A percentile compares a stretch with the other conserved stretches of the same genome.
phyloP scores from a whole-genome alignment of 2,797 vertebrate species.

The Dermochelys coriacea region DNA sequence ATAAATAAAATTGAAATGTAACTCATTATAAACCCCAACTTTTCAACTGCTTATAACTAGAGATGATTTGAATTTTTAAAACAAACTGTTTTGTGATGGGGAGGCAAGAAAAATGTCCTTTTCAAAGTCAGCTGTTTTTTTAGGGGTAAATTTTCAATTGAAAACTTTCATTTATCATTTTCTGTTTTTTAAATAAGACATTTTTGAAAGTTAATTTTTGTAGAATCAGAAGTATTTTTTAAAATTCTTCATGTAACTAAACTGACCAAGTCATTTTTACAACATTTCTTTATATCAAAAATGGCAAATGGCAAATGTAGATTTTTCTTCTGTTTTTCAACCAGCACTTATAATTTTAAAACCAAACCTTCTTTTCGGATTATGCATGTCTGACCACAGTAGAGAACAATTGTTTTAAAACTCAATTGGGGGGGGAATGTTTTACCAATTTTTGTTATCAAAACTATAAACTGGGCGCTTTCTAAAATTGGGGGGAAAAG shows the following conservation, averaged over 20 bases:
- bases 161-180: not conserved
- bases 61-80: not conserved
- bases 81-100: not conserved
- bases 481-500: not conserved
- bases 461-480: not conserved
- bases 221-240: not conserved
- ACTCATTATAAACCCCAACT: not conserved
- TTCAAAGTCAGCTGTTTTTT: not conserved
- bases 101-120: slow-evolving; percentile 1
- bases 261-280: not conserved
- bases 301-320: not conserved
- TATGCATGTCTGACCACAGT: not conserved
- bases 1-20: not conserved
- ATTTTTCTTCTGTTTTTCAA: not conserved
- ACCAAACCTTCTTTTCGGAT: not conserved
- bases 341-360: not conserved
- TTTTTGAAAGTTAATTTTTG: not conserved
- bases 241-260: not conserved
- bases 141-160: not conserved
- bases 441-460: not conserved
- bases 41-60: not conserved
- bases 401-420: not conserved
- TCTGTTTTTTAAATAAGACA: not conserved
- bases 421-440: not conserved
- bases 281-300: not conserved